Evolutionary conservation across 2,113 vertebrate species (phyloP).

Genomic region (Spilogale gracilis): DNA sequence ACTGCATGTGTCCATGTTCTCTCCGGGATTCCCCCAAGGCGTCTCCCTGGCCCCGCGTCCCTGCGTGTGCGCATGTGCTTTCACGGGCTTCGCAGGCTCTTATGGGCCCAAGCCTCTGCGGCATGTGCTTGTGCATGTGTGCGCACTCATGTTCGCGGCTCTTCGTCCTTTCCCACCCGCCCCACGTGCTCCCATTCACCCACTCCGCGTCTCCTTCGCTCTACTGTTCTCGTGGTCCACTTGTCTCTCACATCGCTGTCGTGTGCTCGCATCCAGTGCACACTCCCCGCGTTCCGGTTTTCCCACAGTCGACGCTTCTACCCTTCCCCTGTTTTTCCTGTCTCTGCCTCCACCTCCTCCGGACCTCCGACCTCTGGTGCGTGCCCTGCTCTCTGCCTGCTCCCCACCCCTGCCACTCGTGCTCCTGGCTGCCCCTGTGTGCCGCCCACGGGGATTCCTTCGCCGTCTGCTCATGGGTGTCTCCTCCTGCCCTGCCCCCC

Average conservation of each 20-base stretch:
- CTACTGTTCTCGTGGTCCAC: not conserved
- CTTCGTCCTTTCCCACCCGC: accelerated
- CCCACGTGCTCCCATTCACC: not conserved
- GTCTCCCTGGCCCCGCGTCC: not conserved
- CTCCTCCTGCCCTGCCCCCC: not conserved
- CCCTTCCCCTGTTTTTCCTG: not conserved
- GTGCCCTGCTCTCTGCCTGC: not conserved
- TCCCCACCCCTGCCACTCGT: not conserved
- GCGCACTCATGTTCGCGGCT: not conserved
- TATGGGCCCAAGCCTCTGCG: not conserved
- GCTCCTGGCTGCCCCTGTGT: not conserved
- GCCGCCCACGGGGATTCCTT: not conserved
- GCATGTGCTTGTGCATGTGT: not conserved
- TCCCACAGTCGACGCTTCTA: not conserved
- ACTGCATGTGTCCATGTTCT: not conserved
- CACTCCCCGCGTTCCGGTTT: not conserved
- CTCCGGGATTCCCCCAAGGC: not conserved
- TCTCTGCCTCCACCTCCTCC: not conserved
- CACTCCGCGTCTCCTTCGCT: not conserved
- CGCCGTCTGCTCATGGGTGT: not conserved
- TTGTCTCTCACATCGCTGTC: not conserved
- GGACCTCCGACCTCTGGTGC: too few relatives aligned
- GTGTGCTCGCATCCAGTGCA: not conserved
- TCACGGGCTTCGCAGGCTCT: not conserved
- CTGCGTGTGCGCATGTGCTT: not conserved